phyloP scores from a whole-genome alignment of 2,113 vertebrate genomes.

The Crotalus helleri region DNA sequence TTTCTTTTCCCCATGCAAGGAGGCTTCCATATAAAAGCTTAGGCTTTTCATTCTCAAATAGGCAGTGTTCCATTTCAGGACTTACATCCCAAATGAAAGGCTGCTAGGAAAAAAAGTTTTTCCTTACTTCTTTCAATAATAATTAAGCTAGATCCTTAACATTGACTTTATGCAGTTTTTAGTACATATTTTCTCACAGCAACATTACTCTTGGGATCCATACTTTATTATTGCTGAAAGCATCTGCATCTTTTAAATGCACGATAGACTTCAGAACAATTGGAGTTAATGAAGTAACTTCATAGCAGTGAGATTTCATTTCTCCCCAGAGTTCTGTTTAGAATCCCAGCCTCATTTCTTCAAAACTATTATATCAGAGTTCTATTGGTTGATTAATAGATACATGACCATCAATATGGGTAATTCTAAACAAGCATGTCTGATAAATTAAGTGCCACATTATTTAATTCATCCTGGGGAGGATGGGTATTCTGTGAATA shows the following conservation, averaged over 20 bases:
- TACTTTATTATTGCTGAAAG: slow-evolving; percentile 45
- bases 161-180: slow-evolving; percentile 20
- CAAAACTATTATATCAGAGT: slow-evolving; percentile 34
- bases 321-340: slow-evolving; percentile 57
- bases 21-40: not conserved
- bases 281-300: slow-evolving; percentile 40
- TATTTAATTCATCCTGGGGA: slow-evolving; percentile 55
- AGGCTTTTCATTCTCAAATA: not conserved
- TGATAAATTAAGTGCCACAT: slow-evolving; percentile 41
- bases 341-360: slow-evolving; percentile 43
- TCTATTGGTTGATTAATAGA: slow-evolving; percentile 8
- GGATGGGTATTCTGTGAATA: slow-evolving; percentile 38
- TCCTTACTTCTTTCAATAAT: slow-evolving; percentile 1
- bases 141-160: slow-evolving; percentile 25
- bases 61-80: not conserved
- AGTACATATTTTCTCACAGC: slow-evolving; percentile 44
- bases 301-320: slow-evolving; percentile 38
- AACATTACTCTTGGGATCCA: slow-evolving; percentile 37
- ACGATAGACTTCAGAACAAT: slow-evolving; percentile 48
- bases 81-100: not conserved
- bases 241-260: slow-evolving; percentile 45
- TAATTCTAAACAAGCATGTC: slow-evolving; percentile 32
- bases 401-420: not conserved
- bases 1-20: not conserved
- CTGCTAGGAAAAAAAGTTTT: not conserved